Evolutionary conservation across 2,888 invertebrate species (phyloP).

Genomic region (Morpho deidamia): DNA sequence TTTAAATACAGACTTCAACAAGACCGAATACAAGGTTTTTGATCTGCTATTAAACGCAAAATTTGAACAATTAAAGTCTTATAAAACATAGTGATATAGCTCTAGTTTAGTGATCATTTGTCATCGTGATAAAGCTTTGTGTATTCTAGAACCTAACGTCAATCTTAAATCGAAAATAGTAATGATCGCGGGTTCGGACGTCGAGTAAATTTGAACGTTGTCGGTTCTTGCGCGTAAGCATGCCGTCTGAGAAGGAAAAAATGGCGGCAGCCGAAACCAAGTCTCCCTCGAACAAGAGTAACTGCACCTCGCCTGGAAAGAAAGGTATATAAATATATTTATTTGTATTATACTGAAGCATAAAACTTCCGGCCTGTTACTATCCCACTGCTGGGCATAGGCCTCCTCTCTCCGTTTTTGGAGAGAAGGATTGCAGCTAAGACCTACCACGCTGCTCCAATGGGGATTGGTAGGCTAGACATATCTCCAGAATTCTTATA

Average conservation of each 20-base stretch:
- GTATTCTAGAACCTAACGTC: conserved; percentile 13
- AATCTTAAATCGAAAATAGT: conserved; percentile 39
- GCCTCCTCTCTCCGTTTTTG: too few species aligned
- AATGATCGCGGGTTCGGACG: conserved; percentile 53
- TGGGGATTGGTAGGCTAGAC: too few species aligned
- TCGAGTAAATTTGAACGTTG: conserved; percentile 45
- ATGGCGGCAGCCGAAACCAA: conserved; percentile 69
- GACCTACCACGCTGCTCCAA: too few species aligned
- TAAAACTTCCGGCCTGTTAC: too few species aligned
- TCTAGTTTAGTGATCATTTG: background rate
- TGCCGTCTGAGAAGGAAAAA: conserved; percentile 72
- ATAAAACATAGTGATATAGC: background rate
- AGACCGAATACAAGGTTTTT: too few species aligned
- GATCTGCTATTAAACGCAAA: too few species aligned
- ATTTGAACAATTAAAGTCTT: too few species aligned
- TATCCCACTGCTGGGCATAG: too few species aligned
- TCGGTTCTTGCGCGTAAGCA: conserved; percentile 41
- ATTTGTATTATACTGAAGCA: background rate
- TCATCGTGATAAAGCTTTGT: background rate
- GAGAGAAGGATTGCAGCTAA: too few species aligned
- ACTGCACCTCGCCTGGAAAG: conserved; percentile 71
- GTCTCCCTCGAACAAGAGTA: conserved; percentile 68
- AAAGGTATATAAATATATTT: conserved; percentile 52
- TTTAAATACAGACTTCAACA: too few species aligned
- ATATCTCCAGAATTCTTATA: too few species aligned